Percentiles rank a stretch among this genome's conserved stretches.
Conservation (phyloP, 2,888 invertebrate genomes). For the Pachymerium ferrugineum region DNA sequence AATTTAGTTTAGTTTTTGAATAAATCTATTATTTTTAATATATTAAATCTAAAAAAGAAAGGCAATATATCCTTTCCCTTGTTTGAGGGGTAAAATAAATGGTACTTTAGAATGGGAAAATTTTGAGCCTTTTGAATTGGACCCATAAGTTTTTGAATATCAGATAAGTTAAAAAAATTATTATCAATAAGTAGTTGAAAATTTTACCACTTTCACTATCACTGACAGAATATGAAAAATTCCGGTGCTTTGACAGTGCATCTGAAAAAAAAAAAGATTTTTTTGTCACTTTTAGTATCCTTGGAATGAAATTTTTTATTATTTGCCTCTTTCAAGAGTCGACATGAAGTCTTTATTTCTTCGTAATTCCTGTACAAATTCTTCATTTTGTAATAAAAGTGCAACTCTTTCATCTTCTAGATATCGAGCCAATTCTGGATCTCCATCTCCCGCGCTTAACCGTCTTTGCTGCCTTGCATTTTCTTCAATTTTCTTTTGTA, state of each 20-base stretch:
- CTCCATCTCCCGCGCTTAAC: slow-evolving; percentile 41
- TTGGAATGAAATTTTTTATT: too few relatives aligned
- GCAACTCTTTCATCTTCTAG: slow-evolving; percentile 82
- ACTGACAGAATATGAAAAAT: neutral
- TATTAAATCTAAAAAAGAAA: too few relatives aligned
- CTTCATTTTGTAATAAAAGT: slow-evolving; percentile 79
- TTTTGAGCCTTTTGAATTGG: too few relatives aligned
- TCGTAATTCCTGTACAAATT: slow-evolving; percentile 77
- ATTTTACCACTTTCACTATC: slow-evolving; percentile 10
- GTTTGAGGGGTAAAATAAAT: too few relatives aligned
- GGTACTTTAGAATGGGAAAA: too few relatives aligned
- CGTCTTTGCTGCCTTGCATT: slow-evolving; percentile 49
- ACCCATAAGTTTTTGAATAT: too few relatives aligned
- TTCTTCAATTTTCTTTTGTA: slow-evolving; percentile 49
- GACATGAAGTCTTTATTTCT: slow-evolving; percentile 83
- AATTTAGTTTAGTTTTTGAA: too few relatives aligned
- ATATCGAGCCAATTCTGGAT: slow-evolving; percentile 53
- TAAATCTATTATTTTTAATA: too few relatives aligned
- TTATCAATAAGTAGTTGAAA: neutral
- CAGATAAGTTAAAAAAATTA: too few relatives aligned
- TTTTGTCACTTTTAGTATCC: too few relatives aligned
- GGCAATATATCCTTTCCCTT: too few relatives aligned
- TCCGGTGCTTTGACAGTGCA: neutral
- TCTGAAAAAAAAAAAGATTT: neutral
- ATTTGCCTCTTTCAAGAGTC: slow-evolving; percentile 68